A percentile compares a stretch with the other conserved stretches of the same genome.
These are phyloP conservation scores for Mus spicilegus DNA, from an alignment of 2,113 vertebrate species.

Conservation along the genomic window DNA sequence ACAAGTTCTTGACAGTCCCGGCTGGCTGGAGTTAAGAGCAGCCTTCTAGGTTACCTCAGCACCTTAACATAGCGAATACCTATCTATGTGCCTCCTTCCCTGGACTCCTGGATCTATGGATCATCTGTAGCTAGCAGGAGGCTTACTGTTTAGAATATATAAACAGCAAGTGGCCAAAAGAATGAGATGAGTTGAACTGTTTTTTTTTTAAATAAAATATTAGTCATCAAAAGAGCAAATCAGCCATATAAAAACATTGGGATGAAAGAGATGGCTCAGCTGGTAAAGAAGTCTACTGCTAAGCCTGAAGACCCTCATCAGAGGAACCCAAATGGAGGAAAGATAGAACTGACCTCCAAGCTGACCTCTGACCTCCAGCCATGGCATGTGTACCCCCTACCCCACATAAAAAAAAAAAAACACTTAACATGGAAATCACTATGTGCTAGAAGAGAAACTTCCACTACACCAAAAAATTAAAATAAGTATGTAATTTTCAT, in stretches of 20 bases:
- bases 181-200: background rate
- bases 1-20: background rate
- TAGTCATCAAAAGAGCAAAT: background rate
- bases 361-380: background rate
- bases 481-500: conserved; percentile 10
- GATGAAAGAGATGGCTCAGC: background rate
- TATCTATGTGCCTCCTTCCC: background rate
- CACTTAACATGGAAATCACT: conserved; percentile 29
- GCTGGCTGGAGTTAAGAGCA: background rate
- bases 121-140: background rate
- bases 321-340: background rate
- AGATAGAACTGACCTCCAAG: background rate
- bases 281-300: background rate
- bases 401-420: background rate
- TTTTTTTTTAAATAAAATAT: conserved; percentile 20
- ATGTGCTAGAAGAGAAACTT: background rate
- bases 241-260: background rate
- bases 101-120: too few relatives aligned
- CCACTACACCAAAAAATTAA: conserved; percentile 8
- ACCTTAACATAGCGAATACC: background rate
- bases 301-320: background rate
- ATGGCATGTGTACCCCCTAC: too few relatives aligned
- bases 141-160: background rate
- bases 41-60: background rate
- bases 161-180: background rate